phyloP scores from a whole-genome alignment of 2,113 vertebrate genomes.

The Trogon surrucura region DNA sequence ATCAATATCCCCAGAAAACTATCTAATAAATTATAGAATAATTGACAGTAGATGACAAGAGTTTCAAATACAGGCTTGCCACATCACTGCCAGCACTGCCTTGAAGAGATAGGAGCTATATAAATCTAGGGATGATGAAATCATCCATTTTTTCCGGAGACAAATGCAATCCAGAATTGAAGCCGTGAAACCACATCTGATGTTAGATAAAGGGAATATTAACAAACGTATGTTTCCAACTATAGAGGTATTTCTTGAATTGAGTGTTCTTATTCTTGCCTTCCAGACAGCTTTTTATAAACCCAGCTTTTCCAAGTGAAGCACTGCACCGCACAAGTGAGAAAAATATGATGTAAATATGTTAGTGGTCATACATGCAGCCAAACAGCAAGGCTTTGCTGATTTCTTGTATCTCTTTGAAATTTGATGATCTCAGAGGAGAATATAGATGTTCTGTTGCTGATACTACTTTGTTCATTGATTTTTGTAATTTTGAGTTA shows the following conservation, averaged over 20 bases:
- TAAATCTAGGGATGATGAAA: constrained; percentile 48
- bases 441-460: not conserved
- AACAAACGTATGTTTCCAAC: not conserved
- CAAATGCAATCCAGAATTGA: constrained; percentile 3
- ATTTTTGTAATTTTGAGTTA: not conserved
- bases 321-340: not conserved
- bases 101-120: constrained; percentile 15
- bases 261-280: not conserved
- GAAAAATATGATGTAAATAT: not conserved
- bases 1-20: not conserved
- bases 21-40: constrained; percentile 9
- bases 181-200: constrained; percentile 19
- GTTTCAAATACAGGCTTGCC: not conserved
- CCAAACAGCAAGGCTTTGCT: not conserved
- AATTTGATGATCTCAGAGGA: not conserved
- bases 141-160: constrained; percentile 41
- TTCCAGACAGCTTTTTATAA: not conserved
- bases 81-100: not conserved
- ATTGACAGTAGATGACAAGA: not conserved
- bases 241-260: not conserved
- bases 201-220: not conserved
- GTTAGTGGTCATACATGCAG: not conserved
- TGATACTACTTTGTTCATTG: not conserved
- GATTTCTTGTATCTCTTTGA: not conserved
- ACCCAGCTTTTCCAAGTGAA: not conserved